Evolutionary conservation across 2,113 vertebrate species (phyloP), one percentile per base, ranked within the genome.

Genomic region (Lophotis ruficrista): DNA sequence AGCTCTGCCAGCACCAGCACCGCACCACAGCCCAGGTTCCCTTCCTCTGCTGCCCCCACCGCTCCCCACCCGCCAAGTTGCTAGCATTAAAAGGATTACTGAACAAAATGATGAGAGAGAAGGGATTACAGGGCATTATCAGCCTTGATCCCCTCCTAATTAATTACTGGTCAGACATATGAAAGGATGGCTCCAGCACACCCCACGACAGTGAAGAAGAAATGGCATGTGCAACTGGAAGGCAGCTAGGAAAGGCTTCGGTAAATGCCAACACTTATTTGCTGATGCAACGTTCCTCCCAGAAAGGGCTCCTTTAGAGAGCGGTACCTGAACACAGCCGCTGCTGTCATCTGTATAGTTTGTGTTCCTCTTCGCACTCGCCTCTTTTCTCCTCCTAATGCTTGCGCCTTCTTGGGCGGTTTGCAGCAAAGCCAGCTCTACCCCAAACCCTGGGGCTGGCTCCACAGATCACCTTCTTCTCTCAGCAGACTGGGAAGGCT

Each of bases 121-220:
- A 95, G 64, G 96, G 96, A 98, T 97, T 97, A 97, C 57, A 77
- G 96, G 54, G 96, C 71, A 95, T 97, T 96, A 97, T 94, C 95
- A 96, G 93, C 73, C 64, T 83, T 95, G 94, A 97, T 97, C 87
- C 96, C 51, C 73, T 96, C 94, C 93, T 97, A 97, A 97, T 97
- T 97, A 97, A 97, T 97, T 97, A 97, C 93, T 95, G 95, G 95
- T 97, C 96, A 94, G 94, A 96, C 45, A 90, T 54, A 77, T 30
- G 62, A 87, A 95, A 94, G 50, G 56, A 72, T 73, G 75, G 73
- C 83, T 96, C 60, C 75, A 58, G 72, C 51, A 81, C 19, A 89
- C 24, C 16, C 79, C 38, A 50, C 1, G 3, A 89, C 72, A 91
- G n/a, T 18, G 89, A 92, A 68, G 72, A 94, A 54, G 53, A 83